Conservation (phyloP, 1,140 invertebrate genomes). For the Neodiprion lecontei region DNA sequence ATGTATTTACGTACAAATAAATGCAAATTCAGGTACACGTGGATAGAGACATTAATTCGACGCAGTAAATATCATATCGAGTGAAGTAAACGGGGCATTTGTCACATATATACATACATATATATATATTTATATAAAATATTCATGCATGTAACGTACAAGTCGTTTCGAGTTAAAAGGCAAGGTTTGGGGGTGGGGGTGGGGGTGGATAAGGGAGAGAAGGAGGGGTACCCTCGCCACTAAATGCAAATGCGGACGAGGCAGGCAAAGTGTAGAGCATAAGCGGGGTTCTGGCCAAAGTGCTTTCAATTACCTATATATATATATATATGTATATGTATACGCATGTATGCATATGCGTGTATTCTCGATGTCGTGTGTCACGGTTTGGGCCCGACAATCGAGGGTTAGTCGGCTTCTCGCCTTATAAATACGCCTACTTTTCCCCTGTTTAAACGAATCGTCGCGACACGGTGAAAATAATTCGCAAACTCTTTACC, state of each 20-base stretch:
- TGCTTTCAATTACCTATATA: constrained; percentile 52
- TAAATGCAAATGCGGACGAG: constrained; percentile 56
- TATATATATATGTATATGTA: no score
- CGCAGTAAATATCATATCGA: neutral
- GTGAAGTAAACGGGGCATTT: neutral
- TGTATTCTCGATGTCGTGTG: constrained; percentile 26
- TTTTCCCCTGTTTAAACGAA: neutral
- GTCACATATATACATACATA: neutral
- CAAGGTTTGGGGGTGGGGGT: neutral
- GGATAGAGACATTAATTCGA: neutral
- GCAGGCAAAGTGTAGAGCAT: constrained; percentile 10
- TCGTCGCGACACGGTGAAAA: no score
- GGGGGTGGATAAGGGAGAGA: constrained; percentile 24
- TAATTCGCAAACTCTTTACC: no score
- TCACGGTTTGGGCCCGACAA: constrained; percentile 37
- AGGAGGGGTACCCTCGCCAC: constrained; percentile 40
- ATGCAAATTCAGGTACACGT: neutral
- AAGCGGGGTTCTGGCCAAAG: constrained; percentile 47
- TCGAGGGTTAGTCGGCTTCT: constrained; percentile 15
- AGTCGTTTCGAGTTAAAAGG: constrained; percentile 59
- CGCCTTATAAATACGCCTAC: neutral
- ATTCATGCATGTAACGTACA: constrained; percentile 8
- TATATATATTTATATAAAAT: neutral
- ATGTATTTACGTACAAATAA: neutral
- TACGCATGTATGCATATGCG: constrained; percentile 29